Conservation (phyloP, 2,797 vertebrate genomes). For the Tiaroga cobitis region DNA sequence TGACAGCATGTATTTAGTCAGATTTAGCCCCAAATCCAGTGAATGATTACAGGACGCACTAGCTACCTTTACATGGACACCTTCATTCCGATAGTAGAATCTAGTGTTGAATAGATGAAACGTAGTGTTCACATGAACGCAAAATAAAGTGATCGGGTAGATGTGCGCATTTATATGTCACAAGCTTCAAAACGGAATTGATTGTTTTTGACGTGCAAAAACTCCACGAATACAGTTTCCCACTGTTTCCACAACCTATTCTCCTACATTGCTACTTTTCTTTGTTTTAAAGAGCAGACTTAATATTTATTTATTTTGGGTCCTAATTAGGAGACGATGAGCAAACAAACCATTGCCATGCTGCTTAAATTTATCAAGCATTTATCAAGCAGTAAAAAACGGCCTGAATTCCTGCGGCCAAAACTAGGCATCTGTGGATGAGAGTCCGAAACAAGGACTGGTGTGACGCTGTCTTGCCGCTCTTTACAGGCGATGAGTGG, state of each 20-base stretch:
- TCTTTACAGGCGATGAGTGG: too few relatives aligned
- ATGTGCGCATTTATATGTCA: too few relatives aligned
- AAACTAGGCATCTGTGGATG: neutral
- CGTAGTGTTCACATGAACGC: too few relatives aligned
- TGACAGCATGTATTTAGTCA: constrained; percentile 10
- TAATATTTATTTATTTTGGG: neutral
- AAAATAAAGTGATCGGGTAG: too few relatives aligned
- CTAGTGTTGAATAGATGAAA: too few relatives aligned
- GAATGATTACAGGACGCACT: neutral
- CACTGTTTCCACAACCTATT: neutral
- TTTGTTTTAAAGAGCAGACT: neutral
- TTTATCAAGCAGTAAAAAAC: neutral
- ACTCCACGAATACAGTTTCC: neutral
- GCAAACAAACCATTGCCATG: neutral
- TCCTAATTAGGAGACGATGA: neutral
- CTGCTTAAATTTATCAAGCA: neutral
- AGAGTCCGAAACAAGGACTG: too few relatives aligned
- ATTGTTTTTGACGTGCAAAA: neutral
- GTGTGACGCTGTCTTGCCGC: too few relatives aligned
- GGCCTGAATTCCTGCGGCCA: neutral
- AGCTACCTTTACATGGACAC: neutral
- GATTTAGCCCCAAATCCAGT: neutral
- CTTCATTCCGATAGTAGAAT: too few relatives aligned
- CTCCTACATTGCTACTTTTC: neutral
- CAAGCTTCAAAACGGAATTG: neutral